Base-by-base conservation (phyloP, 2,113 vertebrate species). In the Tonatia bakeri region DNA sequence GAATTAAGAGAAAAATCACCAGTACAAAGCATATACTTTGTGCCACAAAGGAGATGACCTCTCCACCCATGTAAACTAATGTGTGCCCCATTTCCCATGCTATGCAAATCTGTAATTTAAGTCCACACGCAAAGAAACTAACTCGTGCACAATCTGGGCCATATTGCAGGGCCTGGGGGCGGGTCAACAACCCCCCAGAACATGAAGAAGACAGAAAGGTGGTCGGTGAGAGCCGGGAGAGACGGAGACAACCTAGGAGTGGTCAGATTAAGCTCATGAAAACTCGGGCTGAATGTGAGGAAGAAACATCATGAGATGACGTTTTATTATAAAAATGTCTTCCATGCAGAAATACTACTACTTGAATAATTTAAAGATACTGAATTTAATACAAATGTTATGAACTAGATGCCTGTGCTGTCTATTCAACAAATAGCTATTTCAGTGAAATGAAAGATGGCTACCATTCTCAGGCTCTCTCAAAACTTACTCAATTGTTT, bases 391-490 rank as follows among this genome's bases (percentile, higher is more conserved):
- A 56, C n/a, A 43, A 77, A 82, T 16, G 56, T 70, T 45, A 4
- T 38, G 64, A 90, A 59, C 20, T 15, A 85, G 64, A 73, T 40
- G 28, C 22, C 61, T 33, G 47, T 7, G 54, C 12, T 47, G 45
- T 50, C 81, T 69, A 38, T 11, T 59, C 38, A 70, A 61, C 50
- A 92, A 91, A 36, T 2, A 88, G 85, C 28, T 86, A n/a, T 19
- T 75, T 93, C 77, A 72, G 14, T 33, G n/a, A 86, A 77, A 92
- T 17, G 17, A 22, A 93, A 88, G 80, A 70, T 70, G 72, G 45
- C 38, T 64, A 50, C 31, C 38, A 72, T 90, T 72, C 72, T 59
- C 24, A 90, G 75, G 36, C 11, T 45, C 67, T 54, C 81, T 94
- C 11, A 79, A 54, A 92, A 94, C 12, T 20, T 61, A 82, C 1